A percentile compares a stretch with the other conserved stretches of the same genome.
Evolutionary conservation across 2,797 vertebrate genomes (phyloP).

Genomic region (Semotilus atromaculatus): DNA sequence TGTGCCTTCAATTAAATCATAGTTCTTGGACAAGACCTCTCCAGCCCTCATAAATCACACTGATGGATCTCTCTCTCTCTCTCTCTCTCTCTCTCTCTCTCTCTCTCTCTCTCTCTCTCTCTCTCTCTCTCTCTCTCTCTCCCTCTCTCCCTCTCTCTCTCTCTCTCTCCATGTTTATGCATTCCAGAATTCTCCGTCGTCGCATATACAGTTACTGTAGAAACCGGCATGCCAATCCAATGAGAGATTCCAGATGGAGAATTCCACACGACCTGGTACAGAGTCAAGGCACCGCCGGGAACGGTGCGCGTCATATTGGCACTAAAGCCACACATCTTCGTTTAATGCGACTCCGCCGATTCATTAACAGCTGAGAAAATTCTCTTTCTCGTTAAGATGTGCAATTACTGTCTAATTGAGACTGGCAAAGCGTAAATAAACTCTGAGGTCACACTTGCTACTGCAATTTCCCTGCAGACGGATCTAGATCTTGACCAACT

Average conservation of each 20-base stretch:
- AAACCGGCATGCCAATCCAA: constrained; percentile 40
- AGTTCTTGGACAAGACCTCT: constrained; percentile 41
- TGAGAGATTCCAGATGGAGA: constrained; percentile 54
- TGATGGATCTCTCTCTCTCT: constrained; percentile 47
- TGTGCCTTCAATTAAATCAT: constrained; percentile 49
- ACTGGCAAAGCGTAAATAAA: constrained; percentile 69
- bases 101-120: constrained; percentile 39
- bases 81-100: constrained; percentile 38
- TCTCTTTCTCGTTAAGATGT: constrained; percentile 70
- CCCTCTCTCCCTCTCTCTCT: constrained; percentile 35
- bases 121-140: background rate
- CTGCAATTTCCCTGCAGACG: constrained; percentile 44
- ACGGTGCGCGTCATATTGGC: background rate
- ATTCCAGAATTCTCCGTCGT: constrained; percentile 49
- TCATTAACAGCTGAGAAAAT: constrained; percentile 74
- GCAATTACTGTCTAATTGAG: constrained; percentile 78
- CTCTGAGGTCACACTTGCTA: constrained; percentile 47
- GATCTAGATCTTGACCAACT: constrained; percentile 56
- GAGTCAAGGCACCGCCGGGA: constrained; percentile 8
- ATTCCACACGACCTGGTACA: constrained; percentile 37
- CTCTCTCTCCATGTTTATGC: constrained; percentile 59
- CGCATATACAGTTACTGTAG: constrained; percentile 48
- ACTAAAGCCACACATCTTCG: background rate
- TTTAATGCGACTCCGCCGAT: constrained; percentile 26
- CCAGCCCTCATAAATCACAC: constrained; percentile 51